Evolutionary conservation across 2,113 vertebrate species (phyloP).

Genomic region (Myrmophylax atrothorax): DNA sequence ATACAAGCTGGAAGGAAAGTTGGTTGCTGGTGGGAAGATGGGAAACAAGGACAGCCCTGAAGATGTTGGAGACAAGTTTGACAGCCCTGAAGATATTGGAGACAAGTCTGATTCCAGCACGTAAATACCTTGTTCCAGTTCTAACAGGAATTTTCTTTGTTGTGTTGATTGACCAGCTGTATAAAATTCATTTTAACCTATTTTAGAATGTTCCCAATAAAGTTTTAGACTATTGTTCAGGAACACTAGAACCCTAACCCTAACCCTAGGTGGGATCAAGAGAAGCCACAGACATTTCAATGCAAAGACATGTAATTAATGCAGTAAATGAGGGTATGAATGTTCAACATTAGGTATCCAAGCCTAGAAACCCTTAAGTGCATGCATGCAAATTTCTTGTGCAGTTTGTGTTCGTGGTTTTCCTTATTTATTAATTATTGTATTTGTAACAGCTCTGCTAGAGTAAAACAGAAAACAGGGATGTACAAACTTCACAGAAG

Average conservation of each 20-base stretch:
- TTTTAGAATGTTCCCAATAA: neutral
- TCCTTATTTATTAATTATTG: neutral
- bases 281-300: neutral
- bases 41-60: neutral
- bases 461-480: neutral
- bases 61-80: neutral
- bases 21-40: neutral
- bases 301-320: neutral
- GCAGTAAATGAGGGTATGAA: neutral
- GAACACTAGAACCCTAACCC: neutral
- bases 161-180: neutral
- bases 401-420: neutral
- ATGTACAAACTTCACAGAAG: neutral
- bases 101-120: neutral
- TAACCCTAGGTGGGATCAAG: neutral
- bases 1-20: neutral
- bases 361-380: neutral
- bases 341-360: neutral
- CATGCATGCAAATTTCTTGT: neutral
- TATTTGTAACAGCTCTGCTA: neutral
- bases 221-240: neutral
- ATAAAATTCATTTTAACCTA: neutral
- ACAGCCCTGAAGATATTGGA: neutral
- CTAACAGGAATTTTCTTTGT: neutral
- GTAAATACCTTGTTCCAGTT: conserved; percentile 43